Evolutionary conservation across 2,113 vertebrate genomes (phyloP).

Genomic region (Rhinolophus sinicus): DNA sequence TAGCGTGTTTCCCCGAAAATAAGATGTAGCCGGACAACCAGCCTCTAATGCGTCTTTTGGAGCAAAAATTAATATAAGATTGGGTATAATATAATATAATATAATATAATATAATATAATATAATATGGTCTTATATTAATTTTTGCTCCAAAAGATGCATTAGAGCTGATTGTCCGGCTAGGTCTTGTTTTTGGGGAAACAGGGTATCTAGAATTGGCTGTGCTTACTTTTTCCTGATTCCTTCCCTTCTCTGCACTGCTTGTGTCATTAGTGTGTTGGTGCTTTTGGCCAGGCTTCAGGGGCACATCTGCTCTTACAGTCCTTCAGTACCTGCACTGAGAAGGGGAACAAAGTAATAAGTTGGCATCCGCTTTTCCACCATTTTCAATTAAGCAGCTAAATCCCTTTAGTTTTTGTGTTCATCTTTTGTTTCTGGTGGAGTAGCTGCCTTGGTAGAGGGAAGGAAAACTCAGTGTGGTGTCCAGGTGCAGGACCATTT

Average conservation of each 20-base stretch:
- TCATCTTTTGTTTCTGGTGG: background rate
- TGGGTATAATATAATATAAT: too few relatives aligned
- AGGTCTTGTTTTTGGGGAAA: too few relatives aligned
- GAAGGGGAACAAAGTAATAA: background rate
- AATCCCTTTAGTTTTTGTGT: background rate
- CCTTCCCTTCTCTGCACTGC: background rate
- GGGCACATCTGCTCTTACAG: background rate
- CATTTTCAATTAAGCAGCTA: background rate
- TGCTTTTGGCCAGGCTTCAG: background rate
- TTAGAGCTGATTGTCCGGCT: too few relatives aligned
- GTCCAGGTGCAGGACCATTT: background rate
- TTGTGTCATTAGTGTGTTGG: background rate
- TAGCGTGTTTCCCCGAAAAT: too few relatives aligned
- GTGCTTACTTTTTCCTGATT: background rate
- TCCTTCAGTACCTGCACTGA: background rate
- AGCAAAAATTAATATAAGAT: too few relatives aligned
- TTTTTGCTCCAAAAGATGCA: too few relatives aligned
- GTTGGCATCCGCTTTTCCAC: background rate
- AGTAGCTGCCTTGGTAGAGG: background rate
- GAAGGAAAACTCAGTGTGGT: background rate
- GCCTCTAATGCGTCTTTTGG: too few relatives aligned
- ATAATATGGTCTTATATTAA: too few relatives aligned
- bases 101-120: too few relatives aligned
- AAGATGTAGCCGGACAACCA: too few relatives aligned
- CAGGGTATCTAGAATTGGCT: background rate